Conservation (phyloP, 2,113 vertebrate genomes). For the Microtus richardsoni region DNA sequence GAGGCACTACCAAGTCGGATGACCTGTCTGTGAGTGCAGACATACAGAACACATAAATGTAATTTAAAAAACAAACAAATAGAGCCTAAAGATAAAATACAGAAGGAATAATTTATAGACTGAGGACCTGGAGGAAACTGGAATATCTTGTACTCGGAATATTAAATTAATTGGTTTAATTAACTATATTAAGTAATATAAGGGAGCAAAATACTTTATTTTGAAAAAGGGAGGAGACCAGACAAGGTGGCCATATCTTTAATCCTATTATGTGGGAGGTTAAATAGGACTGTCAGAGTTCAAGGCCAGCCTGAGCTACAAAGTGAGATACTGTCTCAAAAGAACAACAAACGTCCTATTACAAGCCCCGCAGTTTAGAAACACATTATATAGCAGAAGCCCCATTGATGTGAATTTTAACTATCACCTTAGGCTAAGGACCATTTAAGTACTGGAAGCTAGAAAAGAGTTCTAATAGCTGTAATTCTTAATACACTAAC, state of each 20-base stretch:
- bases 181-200: neutral
- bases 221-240: slow-evolving; percentile 4
- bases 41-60: neutral
- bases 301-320: neutral
- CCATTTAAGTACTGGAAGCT: neutral
- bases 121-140: neutral
- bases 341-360: neutral
- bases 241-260: neutral
- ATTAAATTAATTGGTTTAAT: too few relatives aligned
- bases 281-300: neutral
- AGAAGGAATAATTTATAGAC: neutral
- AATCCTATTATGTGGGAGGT: neutral
- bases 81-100: neutral
- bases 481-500: neutral
- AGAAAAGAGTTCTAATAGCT: neutral
- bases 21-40: neutral
- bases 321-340: neutral
- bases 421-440: neutral
- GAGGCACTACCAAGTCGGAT: neutral
- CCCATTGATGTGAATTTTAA: neutral
- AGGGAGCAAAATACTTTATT: slow-evolving; percentile 17
- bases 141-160: neutral
- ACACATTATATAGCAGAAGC: neutral
- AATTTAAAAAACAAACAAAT: neutral
- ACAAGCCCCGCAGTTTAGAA: neutral